These are phyloP conservation scores for Aphelenchoides avenae DNA, from an alignment of 1,140 invertebrate species.

Conservation along the genomic window DNA sequence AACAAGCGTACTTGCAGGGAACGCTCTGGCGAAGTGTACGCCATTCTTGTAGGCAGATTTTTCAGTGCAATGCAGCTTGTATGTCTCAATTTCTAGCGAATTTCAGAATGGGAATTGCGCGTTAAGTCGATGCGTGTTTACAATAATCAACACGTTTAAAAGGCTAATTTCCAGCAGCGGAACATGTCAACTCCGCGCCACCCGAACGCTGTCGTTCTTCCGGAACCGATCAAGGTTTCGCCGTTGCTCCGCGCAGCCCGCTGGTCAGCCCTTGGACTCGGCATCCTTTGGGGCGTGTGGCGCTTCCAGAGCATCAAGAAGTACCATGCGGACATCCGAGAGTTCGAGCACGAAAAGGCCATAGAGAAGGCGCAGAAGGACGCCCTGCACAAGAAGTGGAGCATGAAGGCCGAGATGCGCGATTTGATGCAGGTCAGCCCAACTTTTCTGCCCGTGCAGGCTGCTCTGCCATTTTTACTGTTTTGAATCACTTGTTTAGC, in stretches of 20 bases:
- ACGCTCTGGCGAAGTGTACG: no score
- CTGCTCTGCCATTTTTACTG: slow-evolving; percentile 1
- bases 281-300: slow-evolving; percentile 30
- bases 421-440: slow-evolving; percentile 54
- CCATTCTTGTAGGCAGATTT: no score
- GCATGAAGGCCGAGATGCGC: slow-evolving; percentile 54
- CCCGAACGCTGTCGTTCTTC: slow-evolving; percentile 47
- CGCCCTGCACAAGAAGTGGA: slow-evolving; percentile 55
- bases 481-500: slow-evolving; percentile 30
- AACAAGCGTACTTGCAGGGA: no score
- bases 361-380: slow-evolving; percentile 44
- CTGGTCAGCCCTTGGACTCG: slow-evolving; percentile 52
- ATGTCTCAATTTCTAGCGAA: no score
- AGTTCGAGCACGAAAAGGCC: slow-evolving; percentile 55
- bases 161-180: no score
- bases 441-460: not conserved
- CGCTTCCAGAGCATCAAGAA: slow-evolving; percentile 36
- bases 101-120: no score
- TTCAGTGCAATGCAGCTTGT: no score
- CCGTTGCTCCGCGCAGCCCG: slow-evolving; percentile 50
- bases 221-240: slow-evolving; percentile 52
- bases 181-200: slow-evolving; percentile 25
- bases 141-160: no score
- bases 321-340: slow-evolving; percentile 54
- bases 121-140: no score